These are phyloP conservation scores for Tympanoctomys barrerae DNA, from an alignment of 2,797 vertebrate genomes.

Conservation along the genomic window DNA sequence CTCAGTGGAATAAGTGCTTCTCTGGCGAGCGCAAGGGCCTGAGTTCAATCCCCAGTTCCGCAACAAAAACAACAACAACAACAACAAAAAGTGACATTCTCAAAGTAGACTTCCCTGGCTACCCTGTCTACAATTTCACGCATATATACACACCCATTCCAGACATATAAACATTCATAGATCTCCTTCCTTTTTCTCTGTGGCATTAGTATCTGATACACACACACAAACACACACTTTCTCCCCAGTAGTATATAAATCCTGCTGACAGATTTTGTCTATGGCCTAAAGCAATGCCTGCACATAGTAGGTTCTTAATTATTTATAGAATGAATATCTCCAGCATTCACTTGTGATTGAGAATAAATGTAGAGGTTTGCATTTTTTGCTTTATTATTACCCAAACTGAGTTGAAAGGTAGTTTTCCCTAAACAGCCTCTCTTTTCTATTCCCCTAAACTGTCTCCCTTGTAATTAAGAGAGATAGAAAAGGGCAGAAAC, in stretches of 20 bases:
- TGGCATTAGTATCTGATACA: background rate
- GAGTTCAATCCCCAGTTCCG: too few relatives aligned
- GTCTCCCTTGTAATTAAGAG: conserved; percentile 35
- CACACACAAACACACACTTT: background rate
- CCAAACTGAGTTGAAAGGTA: conserved; percentile 18
- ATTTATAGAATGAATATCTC: conserved; percentile 6
- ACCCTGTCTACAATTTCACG: background rate
- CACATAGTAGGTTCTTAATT: conserved; percentile 6
- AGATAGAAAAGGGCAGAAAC: background rate
- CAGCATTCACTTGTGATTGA: background rate
- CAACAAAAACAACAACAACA: too few relatives aligned
- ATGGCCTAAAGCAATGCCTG: conserved; percentile 14
- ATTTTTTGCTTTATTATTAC: conserved; percentile 46
- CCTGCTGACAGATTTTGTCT: conserved; percentile 36
- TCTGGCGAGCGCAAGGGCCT: too few relatives aligned
- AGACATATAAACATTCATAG: background rate
- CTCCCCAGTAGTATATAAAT: conserved; percentile 16
- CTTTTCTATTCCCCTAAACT: background rate
- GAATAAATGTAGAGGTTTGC: background rate
- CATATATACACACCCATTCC: background rate
- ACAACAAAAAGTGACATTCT: conserved; percentile 23
- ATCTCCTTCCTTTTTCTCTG: background rate
- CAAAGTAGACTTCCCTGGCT: background rate
- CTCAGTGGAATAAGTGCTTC: too few relatives aligned
- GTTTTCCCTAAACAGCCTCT: background rate